Conservation (phyloP, 2,888 invertebrate genomes). For the Glyphotaelius pellucidus region DNA sequence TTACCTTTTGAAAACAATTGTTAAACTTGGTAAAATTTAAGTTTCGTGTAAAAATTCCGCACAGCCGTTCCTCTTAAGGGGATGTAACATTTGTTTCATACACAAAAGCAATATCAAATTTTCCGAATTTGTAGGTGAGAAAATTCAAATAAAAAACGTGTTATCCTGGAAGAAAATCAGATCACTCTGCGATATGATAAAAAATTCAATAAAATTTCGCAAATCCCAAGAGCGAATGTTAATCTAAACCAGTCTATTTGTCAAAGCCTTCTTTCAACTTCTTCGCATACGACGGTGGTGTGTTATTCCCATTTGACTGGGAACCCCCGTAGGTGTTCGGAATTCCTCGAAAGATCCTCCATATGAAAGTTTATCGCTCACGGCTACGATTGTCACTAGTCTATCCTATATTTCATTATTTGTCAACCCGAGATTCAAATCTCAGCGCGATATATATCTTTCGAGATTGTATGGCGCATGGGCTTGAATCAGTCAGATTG, state of each 20-base stretch:
- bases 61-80: neutral
- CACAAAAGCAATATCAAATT: constrained; percentile 35
- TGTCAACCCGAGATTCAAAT: constrained; percentile 45
- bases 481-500: neutral
- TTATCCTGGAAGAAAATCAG: constrained; percentile 32
- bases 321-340: constrained; percentile 19
- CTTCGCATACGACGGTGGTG: constrained; percentile 9
- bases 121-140: neutral
- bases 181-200: constrained; percentile 51
- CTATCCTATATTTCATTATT: constrained; percentile 52
- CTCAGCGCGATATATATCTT: constrained; percentile 18
- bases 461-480: neutral
- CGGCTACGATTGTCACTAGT: constrained; percentile 45
- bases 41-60: too few species aligned
- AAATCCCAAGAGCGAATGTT: constrained; percentile 56
- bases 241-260: constrained; percentile 57
- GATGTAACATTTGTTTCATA: neutral
- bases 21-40: too few species aligned
- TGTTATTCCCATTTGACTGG: constrained; percentile 42
- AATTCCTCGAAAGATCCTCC: constrained; percentile 19
- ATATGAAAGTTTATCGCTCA: constrained; percentile 40
- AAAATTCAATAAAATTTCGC: constrained; percentile 58
- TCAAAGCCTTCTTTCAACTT: constrained; percentile 32
- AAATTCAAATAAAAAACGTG: constrained; percentile 2
- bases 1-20: too few species aligned